A percentile compares a stretch with the other conserved stretches of the same genome.
Evolutionary conservation across 1,140 invertebrate genomes (phyloP).

Genomic region (Parapsyche elsis): DNA sequence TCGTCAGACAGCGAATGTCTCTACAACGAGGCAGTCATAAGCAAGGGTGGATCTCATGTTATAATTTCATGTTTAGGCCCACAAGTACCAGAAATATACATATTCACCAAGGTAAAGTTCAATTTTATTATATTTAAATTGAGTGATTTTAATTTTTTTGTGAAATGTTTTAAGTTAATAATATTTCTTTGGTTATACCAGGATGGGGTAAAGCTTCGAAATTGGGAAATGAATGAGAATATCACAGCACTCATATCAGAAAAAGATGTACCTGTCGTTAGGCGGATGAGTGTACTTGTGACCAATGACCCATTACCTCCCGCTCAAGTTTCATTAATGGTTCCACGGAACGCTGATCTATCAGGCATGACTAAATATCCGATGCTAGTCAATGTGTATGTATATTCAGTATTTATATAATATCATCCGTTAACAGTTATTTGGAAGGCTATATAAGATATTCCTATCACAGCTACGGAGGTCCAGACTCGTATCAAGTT

Average conservation of each 20-base stretch:
- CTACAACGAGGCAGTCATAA: conserved; percentile 78
- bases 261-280: conserved; percentile 70
- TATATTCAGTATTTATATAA: too few species aligned
- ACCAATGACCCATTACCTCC: conserved; percentile 67
- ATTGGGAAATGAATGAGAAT: conserved; percentile 73
- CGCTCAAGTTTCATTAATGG: conserved; percentile 76
- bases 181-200: conserved; percentile 54
- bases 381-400: conserved; percentile 84
- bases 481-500: conserved; percentile 88
- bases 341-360: conserved; percentile 78
- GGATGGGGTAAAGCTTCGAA: conserved; percentile 59
- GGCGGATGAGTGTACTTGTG: conserved; percentile 71
- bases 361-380: conserved; percentile 79
- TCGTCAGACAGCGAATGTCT: conserved; percentile 70
- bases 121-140: conserved; percentile 10
- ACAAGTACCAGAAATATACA: conserved; percentile 62
- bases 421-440: background rate
- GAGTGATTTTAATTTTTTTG: background rate
- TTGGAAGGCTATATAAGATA: background rate
- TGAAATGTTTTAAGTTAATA: background rate
- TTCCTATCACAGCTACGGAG: conserved; percentile 73
- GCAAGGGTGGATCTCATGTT: conserved; percentile 74
- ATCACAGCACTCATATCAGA: conserved; percentile 66
- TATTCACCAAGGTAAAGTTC: conserved; percentile 61
- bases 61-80: conserved; percentile 79